phyloP scores from a whole-genome alignment of 2,888 invertebrate genomes.

The Idaea straminata region DNA sequence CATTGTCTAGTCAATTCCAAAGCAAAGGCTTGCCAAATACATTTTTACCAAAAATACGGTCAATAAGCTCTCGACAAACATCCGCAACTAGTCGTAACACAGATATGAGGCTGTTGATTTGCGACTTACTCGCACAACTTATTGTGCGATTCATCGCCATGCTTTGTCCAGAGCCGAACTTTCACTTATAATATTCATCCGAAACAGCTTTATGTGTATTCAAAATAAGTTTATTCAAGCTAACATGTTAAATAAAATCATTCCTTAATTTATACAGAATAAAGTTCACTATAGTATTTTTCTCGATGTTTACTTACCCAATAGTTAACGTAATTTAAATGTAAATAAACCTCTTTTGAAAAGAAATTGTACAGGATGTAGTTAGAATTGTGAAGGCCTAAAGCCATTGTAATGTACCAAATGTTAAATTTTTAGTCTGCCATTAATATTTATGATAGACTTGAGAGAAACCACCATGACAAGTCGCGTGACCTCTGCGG shows the following conservation, averaged over 20 bases:
- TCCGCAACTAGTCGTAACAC: not conserved
- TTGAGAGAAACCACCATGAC: not conserved
- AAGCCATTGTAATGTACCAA: slow-evolving; percentile 3
- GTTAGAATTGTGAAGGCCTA: slow-evolving; percentile 43
- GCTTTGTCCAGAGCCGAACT: not conserved
- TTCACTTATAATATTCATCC: not conserved
- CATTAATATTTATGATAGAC: not conserved
- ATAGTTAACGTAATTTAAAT: slow-evolving; percentile 44
- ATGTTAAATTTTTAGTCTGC: not conserved
- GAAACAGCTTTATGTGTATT: not conserved
- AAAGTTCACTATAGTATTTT: slow-evolving; percentile 43
- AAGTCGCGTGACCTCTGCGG: not conserved
- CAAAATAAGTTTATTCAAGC: not conserved
- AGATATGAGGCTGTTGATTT: not conserved
- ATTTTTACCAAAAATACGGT: not conserved
- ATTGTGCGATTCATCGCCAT: not conserved
- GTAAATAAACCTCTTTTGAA: slow-evolving; percentile 38
- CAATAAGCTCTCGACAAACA: not conserved
- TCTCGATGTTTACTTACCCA: slow-evolving; percentile 46
- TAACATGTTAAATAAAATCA: not conserved
- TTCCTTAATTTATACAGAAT: not conserved
- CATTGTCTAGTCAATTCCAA: not conserved
- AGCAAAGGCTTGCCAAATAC: not conserved
- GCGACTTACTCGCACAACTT: too few relatives aligned
- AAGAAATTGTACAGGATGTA: slow-evolving; percentile 50